Percentiles rank a stretch among this genome's conserved stretches.
phyloP scores from a whole-genome alignment of 2,113 vertebrate genomes.

The Silurus asotus region DNA sequence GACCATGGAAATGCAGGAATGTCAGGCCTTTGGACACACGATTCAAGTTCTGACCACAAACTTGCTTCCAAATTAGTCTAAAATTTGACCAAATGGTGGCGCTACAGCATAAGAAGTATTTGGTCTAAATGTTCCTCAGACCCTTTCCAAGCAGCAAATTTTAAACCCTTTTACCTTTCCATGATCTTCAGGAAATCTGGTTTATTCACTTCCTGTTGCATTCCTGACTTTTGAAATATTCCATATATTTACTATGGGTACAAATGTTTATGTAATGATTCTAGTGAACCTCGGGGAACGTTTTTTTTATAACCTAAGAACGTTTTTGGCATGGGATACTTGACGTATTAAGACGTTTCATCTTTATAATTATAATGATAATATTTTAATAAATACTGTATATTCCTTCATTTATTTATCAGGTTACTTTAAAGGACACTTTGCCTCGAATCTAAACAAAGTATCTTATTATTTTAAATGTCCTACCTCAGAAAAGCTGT shows the following conservation, averaged over 20 bases:
- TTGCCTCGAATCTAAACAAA: background rate
- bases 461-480: background rate
- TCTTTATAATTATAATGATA: too few relatives aligned
- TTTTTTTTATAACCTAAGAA: background rate
- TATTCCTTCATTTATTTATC: too few relatives aligned
- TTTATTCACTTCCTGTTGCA: background rate
- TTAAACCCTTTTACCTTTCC: background rate
- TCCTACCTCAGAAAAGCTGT: slow-evolving; percentile 12
- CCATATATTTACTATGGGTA: background rate
- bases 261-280: background rate
- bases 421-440: background rate
- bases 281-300: background rate
- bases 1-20: too few relatives aligned
- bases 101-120: too few relatives aligned
- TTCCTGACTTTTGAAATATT: background rate
- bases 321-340: background rate
- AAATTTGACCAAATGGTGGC: too few relatives aligned
- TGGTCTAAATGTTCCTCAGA: too few relatives aligned
- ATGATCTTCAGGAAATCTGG: background rate
- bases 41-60: too few relatives aligned
- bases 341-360: background rate
- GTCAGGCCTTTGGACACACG: too few relatives aligned
- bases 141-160: too few relatives aligned
- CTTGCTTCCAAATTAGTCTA: too few relatives aligned
- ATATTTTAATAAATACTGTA: too few relatives aligned